These are phyloP conservation scores for Hirtodrosophila cameraria DNA, from an alignment of 2,888 invertebrate genomes.

Conservation along the genomic window DNA sequence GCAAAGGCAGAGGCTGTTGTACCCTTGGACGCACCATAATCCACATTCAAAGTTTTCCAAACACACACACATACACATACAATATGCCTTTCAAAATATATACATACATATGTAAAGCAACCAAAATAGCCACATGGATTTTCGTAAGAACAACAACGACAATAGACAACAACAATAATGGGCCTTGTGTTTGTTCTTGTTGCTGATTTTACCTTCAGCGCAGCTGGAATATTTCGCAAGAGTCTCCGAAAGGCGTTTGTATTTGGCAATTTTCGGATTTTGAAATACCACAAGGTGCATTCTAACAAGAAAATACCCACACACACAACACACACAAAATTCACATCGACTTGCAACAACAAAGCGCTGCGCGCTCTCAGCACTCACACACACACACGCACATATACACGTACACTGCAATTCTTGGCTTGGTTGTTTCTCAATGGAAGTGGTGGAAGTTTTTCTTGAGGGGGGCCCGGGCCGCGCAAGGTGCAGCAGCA, in stretches of 20 bases:
- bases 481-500: constrained; percentile 43
- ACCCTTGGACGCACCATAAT: constrained; percentile 74
- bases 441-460: constrained; percentile 57
- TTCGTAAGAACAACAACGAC: constrained; percentile 67
- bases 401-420: constrained; percentile 53
- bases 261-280: constrained; percentile 77
- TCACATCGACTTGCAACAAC: constrained; percentile 8
- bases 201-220: constrained; percentile 69
- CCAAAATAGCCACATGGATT: constrained; percentile 70
- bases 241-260: constrained; percentile 69
- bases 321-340: constrained; percentile 25
- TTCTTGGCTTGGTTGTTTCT: constrained; percentile 71
- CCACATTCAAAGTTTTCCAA: constrained; percentile 61
- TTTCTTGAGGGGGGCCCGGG: constrained; percentile 18
- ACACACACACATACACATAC: constrained; percentile 14
- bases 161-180: constrained; percentile 49
- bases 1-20: constrained; percentile 38
- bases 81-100: constrained; percentile 40
- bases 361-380: constrained; percentile 31
- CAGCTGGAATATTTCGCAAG: constrained; percentile 78
- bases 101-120: constrained; percentile 24
- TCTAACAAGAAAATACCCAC: constrained; percentile 62
- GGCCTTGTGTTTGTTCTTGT: constrained; percentile 64
- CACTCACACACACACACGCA: constrained; percentile 37
- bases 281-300: constrained; percentile 80